Percentiles rank a stretch among this genome's conserved stretches.
Evolutionary conservation across 1,140 invertebrate species (phyloP).

Genomic region (Cherax destructor): DNA sequence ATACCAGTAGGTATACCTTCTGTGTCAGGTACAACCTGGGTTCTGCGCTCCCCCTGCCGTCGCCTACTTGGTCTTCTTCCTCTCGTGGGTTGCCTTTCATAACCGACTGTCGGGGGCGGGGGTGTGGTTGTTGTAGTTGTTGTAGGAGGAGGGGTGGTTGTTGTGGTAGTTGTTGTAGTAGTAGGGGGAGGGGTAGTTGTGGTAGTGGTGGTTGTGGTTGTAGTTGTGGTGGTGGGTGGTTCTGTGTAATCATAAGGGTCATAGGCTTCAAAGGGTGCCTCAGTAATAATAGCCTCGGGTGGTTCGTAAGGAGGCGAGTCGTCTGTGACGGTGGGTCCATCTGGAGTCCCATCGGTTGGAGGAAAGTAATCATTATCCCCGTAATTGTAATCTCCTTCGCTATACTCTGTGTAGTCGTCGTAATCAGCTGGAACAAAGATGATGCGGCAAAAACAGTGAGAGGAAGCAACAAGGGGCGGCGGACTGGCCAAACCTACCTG

Average conservation of each 20-base stretch:
- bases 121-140: slow-evolving; percentile 56
- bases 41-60: background rate
- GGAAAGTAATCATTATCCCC: slow-evolving; percentile 10
- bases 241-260: slow-evolving; percentile 52
- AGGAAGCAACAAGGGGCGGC: background rate
- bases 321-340: slow-evolving; percentile 32
- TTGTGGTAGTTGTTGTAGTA: slow-evolving; percentile 46
- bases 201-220: slow-evolving; percentile 46
- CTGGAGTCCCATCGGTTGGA: slow-evolving; percentile 30
- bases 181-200: slow-evolving; percentile 5
- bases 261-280: background rate
- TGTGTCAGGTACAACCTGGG: background rate
- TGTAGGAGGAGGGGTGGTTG: slow-evolving; percentile 20
- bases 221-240: slow-evolving; percentile 36
- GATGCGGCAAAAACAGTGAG: background rate
- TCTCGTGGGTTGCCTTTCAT: slow-evolving; percentile 25
- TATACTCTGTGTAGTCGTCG: slow-evolving; percentile 29
- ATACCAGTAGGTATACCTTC: slow-evolving; percentile 1
- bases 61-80: slow-evolving; percentile 16
- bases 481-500: slow-evolving; percentile 63
- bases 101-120: slow-evolving; percentile 4
- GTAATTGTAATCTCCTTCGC: slow-evolving; percentile 43
- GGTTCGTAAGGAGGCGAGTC: slow-evolving; percentile 1
- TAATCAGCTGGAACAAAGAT: slow-evolving; percentile 39
- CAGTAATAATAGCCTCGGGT: background rate